Percentiles rank a stretch among this genome's conserved stretches.
These are phyloP conservation scores for Cyclophora punctaria DNA, from an alignment of 2,888 invertebrate species.

Conservation along the genomic window DNA sequence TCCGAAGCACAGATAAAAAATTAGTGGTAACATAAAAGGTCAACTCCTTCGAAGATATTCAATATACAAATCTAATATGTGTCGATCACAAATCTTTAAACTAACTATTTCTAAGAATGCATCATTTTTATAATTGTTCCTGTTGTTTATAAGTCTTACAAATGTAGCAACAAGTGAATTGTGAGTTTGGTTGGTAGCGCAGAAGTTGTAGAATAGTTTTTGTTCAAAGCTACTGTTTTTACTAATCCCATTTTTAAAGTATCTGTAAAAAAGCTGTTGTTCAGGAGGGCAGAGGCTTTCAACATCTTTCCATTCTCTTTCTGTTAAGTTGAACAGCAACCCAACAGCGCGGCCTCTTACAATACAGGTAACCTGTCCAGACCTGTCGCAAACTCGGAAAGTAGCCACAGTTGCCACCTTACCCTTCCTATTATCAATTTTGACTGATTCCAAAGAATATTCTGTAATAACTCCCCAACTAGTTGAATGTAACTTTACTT, in stretches of 20 bases:
- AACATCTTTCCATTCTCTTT: slow-evolving; percentile 50
- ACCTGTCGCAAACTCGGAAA: slow-evolving; percentile 48
- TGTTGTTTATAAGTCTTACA: slow-evolving; percentile 44
- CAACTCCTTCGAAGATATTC: slow-evolving; percentile 26
- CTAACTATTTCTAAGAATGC: slow-evolving; percentile 50
- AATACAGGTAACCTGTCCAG: slow-evolving; percentile 54
- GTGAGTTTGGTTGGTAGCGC: slow-evolving; percentile 44
- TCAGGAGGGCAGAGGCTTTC: slow-evolving; percentile 43
- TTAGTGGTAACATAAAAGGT: too few species aligned
- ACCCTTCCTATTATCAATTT: slow-evolving; percentile 43
- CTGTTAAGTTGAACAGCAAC: slow-evolving; percentile 47
- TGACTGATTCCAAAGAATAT: slow-evolving; percentile 61
- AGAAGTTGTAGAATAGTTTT: slow-evolving; percentile 65
- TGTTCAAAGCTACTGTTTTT: slow-evolving; percentile 47
- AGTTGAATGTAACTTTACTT: slow-evolving; percentile 36
- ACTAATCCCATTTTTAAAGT: slow-evolving; percentile 57
- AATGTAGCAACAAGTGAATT: slow-evolving; percentile 48
- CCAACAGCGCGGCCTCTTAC: slow-evolving; percentile 47
- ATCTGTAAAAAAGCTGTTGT: slow-evolving; percentile 62
- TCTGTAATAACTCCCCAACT: slow-evolving; percentile 58
- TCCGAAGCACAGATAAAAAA: too few species aligned
- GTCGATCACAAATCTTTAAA: slow-evolving; percentile 41
- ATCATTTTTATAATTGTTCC: slow-evolving; percentile 50
- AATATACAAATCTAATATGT: slow-evolving; percentile 44
- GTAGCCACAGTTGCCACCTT: slow-evolving; percentile 42